Evolutionary conservation across 2,888 invertebrate species (phyloP).

Genomic region (Furcula furcula): DNA sequence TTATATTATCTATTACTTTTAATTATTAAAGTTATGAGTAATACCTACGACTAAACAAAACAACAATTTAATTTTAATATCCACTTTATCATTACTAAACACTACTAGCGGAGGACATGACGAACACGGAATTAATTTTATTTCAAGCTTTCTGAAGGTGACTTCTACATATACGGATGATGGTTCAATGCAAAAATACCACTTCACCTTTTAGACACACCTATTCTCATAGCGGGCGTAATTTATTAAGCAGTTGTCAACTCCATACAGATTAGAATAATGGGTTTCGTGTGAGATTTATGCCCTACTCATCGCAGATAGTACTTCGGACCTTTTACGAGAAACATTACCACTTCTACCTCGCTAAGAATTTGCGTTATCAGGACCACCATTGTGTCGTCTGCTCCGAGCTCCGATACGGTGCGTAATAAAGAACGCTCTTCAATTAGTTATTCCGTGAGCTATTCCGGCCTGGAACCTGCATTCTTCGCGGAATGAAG

Average conservation of each 20-base stretch:
- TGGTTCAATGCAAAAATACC: slow-evolving; percentile 15
- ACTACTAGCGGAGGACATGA: no score
- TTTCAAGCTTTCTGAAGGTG: no score
- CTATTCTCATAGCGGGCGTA: slow-evolving; percentile 12
- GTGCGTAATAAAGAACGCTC: slow-evolving; percentile 25
- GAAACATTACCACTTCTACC: slow-evolving; percentile 2
- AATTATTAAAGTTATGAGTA: no score
- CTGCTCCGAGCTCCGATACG: slow-evolving; percentile 4
- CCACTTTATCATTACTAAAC: no score
- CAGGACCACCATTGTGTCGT: slow-evolving; percentile 24
- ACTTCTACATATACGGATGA: no score
- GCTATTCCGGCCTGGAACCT: slow-evolving; percentile 34
- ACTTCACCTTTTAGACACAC: slow-evolving; percentile 15
- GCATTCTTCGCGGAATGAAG: slow-evolving; percentile 69
- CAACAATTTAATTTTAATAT: no score
- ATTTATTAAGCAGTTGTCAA: slow-evolving; percentile 23
- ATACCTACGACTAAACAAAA: no score
- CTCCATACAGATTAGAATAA: slow-evolving; percentile 19
- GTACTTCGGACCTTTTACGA: not conserved
- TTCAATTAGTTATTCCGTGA: slow-evolving; percentile 31
- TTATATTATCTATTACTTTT: no score
- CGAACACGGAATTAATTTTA: no score
- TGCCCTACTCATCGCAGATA: not conserved
- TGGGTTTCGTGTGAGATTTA: slow-evolving; percentile 3
- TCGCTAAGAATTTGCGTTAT: slow-evolving; percentile 16